Evolutionary conservation across 2,797 vertebrate species (phyloP), one percentile per base, ranked within the genome.

Genomic region (Phoxinus dragarum): DNA sequence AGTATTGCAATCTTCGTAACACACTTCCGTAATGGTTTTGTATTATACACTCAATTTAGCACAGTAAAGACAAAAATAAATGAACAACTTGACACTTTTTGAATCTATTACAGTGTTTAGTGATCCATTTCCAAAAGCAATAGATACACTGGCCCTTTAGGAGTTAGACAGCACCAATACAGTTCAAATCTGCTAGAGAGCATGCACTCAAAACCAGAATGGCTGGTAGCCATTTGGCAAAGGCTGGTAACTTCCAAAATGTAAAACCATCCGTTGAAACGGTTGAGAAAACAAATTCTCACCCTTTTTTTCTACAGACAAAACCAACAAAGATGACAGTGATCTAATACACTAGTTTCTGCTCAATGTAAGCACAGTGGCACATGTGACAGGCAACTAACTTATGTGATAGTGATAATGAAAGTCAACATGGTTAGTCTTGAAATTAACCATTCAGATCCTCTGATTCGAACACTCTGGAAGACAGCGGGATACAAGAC

Each of bases 81-180:
- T 16, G 4, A 79, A 49, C 56, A 83, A 83, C 67, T 44, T 44
- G 61, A 88, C 40, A n/a, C 87, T 42, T 87, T 69, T 80, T 86
- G 73, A 54, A 66, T 79, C 80, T 83, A 76, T 83, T 86, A 89
- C 86, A 87, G 86, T 86, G 84, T 87, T 81, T 85, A 87, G 87
- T 78, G 87, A 89, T 88, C 84, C 67, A 86, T 88, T 88, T 88
- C 72, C 87, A 79, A 86, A 74, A 82, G 84, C 79, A 87, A 89
- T 78, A 86, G 61, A 87, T 52, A 82, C 88, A 90, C 88, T 84
- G 72, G 84, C 85, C 88, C 88, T 87, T 88, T 78, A 73, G 42
- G 44, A 82, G 84, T 86, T 78, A 84, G 73, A 91, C 74, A 88
- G 85, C 88, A 86, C 74, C 88, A 81, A 82, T 68, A 82, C 84